These are phyloP conservation scores for Leucoma salicis DNA, from an alignment of 2,888 invertebrate species.

Conservation along the genomic window DNA sequence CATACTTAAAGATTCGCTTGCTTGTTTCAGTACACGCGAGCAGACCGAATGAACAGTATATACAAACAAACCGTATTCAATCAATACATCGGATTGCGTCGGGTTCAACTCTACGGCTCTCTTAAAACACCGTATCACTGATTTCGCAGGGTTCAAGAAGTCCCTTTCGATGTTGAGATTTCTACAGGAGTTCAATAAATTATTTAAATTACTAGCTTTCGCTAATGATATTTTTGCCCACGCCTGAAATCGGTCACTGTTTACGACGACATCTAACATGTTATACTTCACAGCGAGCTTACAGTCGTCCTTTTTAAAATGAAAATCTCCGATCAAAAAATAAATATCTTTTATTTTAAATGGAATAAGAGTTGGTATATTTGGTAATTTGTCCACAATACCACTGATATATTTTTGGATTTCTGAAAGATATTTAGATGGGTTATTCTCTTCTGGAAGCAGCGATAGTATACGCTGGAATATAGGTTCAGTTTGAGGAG, in stretches of 20 bases:
- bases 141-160: slow-evolving; percentile 86
- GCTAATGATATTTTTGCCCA: slow-evolving; percentile 96
- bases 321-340: slow-evolving; percentile 95
- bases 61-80: slow-evolving; percentile 95
- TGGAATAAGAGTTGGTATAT: slow-evolving; percentile 76
- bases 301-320: slow-evolving; percentile 93
- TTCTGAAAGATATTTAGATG: slow-evolving; percentile 82
- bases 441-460: slow-evolving; percentile 86
- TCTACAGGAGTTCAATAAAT: slow-evolving; percentile 88
- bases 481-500: slow-evolving; percentile 89
- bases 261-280: slow-evolving; percentile 90
- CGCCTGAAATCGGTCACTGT: slow-evolving; percentile 91
- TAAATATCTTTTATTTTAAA: slow-evolving; percentile 88
- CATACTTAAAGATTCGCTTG: slow-evolving; percentile 88
- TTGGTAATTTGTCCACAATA: slow-evolving; percentile 77
- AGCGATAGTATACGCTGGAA: slow-evolving; percentile 86
- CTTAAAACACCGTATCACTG: slow-evolving; percentile 90
- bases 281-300: slow-evolving; percentile 90
- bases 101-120: slow-evolving; percentile 89
- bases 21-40: slow-evolving; percentile 91
- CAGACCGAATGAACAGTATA: slow-evolving; percentile 95
- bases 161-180: slow-evolving; percentile 83
- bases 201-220: slow-evolving; percentile 89
- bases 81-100: slow-evolving; percentile 89
- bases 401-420: slow-evolving; percentile 87